Conservation (phyloP, 2,888 invertebrate genomes). For the Ellobium chinense region DNA sequence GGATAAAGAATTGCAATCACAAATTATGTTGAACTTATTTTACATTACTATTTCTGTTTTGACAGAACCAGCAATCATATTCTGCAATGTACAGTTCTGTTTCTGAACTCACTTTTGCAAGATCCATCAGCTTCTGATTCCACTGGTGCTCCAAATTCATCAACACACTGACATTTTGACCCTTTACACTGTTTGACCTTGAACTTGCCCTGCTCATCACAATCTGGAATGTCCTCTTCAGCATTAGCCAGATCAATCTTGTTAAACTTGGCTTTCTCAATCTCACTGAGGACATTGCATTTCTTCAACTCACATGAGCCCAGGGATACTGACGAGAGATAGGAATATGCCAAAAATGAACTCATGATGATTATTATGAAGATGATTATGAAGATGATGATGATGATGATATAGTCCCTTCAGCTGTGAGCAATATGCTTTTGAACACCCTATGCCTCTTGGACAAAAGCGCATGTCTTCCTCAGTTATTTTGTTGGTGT, state of each 20-base stretch:
- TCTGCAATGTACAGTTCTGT: too few species aligned
- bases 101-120: constrained; percentile 16
- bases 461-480: too few species aligned
- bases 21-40: too few species aligned
- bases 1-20: too few species aligned
- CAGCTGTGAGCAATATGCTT: too few species aligned
- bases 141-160: not conserved
- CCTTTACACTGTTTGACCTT: constrained; percentile 15
- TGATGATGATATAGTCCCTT: too few species aligned
- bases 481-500: too few species aligned
- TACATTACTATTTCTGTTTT: too few species aligned
- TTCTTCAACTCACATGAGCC: not conserved
- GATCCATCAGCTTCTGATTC: not conserved
- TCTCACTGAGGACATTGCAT: constrained; percentile 12
- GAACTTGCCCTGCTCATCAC: constrained; percentile 14
- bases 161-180: constrained; percentile 24
- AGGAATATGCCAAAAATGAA: too few species aligned
- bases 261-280: not conserved
- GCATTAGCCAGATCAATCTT: not conserved
- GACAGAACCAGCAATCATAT: not conserved
- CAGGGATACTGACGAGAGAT: constrained; percentile 31
- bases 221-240: not conserved
- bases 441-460: too few species aligned
- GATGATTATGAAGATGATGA: too few species aligned
- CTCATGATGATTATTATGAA: too few species aligned